Percentiles rank a stretch among this genome's conserved stretches.
Conservation (phyloP, 2,113 vertebrate genomes). For the Erpornis zantholeuca region DNA sequence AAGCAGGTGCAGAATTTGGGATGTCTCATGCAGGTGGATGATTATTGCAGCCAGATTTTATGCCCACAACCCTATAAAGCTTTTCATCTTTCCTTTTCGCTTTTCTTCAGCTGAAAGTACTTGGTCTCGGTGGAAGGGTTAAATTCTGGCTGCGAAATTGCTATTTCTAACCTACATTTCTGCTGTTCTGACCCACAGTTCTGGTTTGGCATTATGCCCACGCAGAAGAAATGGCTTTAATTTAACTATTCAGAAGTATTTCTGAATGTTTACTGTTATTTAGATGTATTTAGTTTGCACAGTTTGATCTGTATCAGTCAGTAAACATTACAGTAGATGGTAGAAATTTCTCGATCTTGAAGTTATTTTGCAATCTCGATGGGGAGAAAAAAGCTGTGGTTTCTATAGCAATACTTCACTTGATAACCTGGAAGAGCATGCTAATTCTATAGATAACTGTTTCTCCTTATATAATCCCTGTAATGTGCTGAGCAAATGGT, state of each 20-base stretch:
- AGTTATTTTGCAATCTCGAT: neutral
- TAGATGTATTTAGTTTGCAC: neutral
- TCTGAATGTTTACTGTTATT: neutral
- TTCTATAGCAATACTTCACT: constrained; percentile 58
- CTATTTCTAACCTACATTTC: neutral
- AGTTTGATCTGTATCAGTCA: neutral
- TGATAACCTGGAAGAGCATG: constrained; percentile 8
- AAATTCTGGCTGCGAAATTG: neutral
- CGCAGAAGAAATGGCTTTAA: neutral
- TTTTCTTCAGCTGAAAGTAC: neutral
- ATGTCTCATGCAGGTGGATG: neutral
- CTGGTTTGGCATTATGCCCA: neutral
- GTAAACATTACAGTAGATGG: neutral
- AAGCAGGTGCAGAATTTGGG: neutral
- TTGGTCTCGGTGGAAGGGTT: neutral
- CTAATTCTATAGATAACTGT: neutral
- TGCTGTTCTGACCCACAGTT: neutral
- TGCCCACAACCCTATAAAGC: neutral
- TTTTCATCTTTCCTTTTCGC: neutral
- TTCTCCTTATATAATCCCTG: neutral
- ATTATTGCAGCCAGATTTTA: neutral
- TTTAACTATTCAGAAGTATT: neutral
- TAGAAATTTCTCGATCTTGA: constrained; percentile 39
- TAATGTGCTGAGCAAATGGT: neutral
- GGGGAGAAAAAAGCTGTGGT: neutral